These are phyloP conservation scores for Psephotus haematonotus DNA, from an alignment of 2,113 vertebrate genomes.

Conservation along the genomic window DNA sequence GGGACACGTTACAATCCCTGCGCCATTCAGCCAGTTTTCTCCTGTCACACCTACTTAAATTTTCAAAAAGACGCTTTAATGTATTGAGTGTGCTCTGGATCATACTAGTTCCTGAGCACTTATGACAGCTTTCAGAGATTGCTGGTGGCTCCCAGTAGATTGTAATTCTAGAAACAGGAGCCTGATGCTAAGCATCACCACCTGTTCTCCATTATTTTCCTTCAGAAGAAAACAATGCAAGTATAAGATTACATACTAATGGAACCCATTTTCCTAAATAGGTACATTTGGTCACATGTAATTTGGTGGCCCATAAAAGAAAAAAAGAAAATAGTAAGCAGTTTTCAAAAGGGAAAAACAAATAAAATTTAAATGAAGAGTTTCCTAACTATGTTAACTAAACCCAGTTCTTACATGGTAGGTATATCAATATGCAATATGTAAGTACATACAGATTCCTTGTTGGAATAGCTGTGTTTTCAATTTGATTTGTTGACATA, in stretches of 20 bases:
- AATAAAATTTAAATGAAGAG: conserved; percentile 48
- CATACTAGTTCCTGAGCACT: conserved; percentile 63
- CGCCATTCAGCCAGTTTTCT: conserved; percentile 51
- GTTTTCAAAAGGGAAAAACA: conserved; percentile 54
- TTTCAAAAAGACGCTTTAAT: conserved; percentile 68
- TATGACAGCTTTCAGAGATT: conserved; percentile 72
- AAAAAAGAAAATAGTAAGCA: conserved; percentile 36
- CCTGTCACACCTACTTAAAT: conserved; percentile 72
- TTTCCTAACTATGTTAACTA: conserved; percentile 5
- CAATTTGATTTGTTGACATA: conserved; percentile 40
- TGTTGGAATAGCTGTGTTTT: conserved; percentile 24
- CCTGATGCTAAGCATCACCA: conserved; percentile 71
- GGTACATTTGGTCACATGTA: conserved; percentile 73
- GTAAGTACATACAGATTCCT: neutral
- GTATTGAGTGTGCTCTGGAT: conserved; percentile 59
- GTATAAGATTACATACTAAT: conserved; percentile 73
- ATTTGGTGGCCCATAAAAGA: conserved; percentile 73
- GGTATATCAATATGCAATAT: neutral
- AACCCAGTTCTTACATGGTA: neutral
- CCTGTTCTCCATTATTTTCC: conserved; percentile 75
- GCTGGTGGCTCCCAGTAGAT: conserved; percentile 71
- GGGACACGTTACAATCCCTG: conserved; percentile 32
- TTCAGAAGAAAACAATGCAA: conserved; percentile 77
- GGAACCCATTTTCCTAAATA: conserved; percentile 77
- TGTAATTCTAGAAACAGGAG: conserved; percentile 80